Evolutionary conservation across 2,797 vertebrate species (phyloP), one percentile per base, ranked within the genome.

Genomic region (Falco cherrug): DNA sequence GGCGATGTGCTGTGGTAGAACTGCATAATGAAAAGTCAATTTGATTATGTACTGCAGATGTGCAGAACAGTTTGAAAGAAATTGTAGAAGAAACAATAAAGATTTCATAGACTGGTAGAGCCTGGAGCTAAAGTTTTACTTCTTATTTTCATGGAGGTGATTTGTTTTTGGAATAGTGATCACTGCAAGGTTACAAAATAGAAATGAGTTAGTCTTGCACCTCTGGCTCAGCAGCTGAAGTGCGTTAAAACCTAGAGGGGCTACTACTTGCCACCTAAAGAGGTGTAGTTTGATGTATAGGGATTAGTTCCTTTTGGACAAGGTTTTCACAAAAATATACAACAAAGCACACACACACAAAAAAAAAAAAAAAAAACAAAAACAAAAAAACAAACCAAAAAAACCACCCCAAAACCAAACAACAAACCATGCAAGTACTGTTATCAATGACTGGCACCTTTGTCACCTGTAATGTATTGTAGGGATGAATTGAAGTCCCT

Each of bases 81-180:
- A 82, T 31, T 50, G 48, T 24, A 53, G 57, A 54, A 84, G 74
- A 87, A 90, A 84, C 45, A 84, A 90, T 60, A 63, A 95, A 80
- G 60, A 51, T 91, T 92, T 87, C 83, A 73, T 54, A 65, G 61
- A 10, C 77, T 86, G 19, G 41, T 56, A 33, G 50, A 84, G 75
- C 83, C 85, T 59, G 84, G 37, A 83, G 90, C 71, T 82, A 50
- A 84, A 86, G 53, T 75, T 92, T 87, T 71, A 69, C 39, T 91
- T 76, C 82, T 68, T 39, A 8, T 12, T 75, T 89, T 59, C 57
- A 15, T 3, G 33, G 47, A 81, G 47, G n/a, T 61, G 74, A 41
- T 68, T 57, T 78, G 53, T 3, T 83, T 63, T 81, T 47, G 65
- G 82, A 89, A 43, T 13, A 60, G 71, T 29, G 68, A 64, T 86